A percentile compares a stretch with the other conserved stretches of the same genome.
These are phyloP conservation scores for Biston stratarius DNA, from an alignment of 2,888 invertebrate genomes.

Conservation along the genomic window DNA sequence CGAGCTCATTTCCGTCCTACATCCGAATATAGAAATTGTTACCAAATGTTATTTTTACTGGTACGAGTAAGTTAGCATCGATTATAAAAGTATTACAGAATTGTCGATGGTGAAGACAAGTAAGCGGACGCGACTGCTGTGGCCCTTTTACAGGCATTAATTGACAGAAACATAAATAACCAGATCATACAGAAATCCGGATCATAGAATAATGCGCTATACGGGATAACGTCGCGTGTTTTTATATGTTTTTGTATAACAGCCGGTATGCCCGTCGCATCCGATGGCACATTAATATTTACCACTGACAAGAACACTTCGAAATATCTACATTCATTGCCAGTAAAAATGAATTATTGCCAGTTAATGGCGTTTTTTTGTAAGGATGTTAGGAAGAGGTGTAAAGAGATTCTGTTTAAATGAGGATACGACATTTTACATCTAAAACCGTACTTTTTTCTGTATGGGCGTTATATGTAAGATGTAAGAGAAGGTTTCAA, in stretches of 20 bases:
- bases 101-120: background rate
- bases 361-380: conserved; percentile 23
- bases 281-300: conserved; percentile 35
- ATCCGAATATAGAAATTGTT: no score
- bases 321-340: conserved; percentile 27
- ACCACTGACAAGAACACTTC: conserved; percentile 34
- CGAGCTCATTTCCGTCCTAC: no score
- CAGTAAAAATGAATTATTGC: conserved; percentile 32
- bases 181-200: conserved; percentile 30
- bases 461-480: no score
- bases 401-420: background rate
- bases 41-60: no score
- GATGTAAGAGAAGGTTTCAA: no score
- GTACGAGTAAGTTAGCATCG: no score
- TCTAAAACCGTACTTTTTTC: no score
- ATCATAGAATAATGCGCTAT: conserved; percentile 19
- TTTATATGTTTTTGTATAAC: conserved; percentile 25
- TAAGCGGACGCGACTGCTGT: conserved; percentile 10
- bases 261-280: conserved; percentile 27
- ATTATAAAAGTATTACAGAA: background rate
- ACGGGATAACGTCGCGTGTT: conserved; percentile 29
- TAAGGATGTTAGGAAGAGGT: conserved; percentile 18
- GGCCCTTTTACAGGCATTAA: conserved; percentile 22
- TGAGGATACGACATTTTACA: background rate
- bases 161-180: conserved; percentile 34